A percentile compares a stretch with the other conserved stretches of the same genome.
Conservation (phyloP, 2,113 vertebrate species). For the Trichechus manatus region DNA sequence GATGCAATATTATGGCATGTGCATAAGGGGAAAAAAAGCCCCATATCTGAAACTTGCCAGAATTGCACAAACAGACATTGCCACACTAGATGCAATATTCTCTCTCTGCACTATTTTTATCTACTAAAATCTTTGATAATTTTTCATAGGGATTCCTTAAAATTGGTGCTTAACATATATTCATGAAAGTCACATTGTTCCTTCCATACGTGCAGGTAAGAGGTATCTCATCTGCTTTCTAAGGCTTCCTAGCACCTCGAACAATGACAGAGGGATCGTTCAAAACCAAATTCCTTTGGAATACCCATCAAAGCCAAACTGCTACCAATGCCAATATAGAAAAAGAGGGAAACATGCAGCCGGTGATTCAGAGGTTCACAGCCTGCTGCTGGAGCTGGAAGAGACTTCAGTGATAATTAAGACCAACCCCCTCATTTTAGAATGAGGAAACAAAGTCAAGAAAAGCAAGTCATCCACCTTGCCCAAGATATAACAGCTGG, state of each 20-base stretch:
- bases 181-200: constrained; percentile 9
- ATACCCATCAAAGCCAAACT: not conserved
- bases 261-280: constrained; percentile 13
- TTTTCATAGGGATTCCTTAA: constrained; percentile 33
- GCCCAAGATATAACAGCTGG: not conserved
- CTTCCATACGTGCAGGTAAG: not conserved
- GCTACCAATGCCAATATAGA: not conserved
- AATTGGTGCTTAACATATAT: not conserved
- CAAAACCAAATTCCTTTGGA: constrained; percentile 1
- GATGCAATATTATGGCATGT: constrained; percentile 74
- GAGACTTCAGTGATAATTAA: not conserved
- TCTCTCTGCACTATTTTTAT: constrained; percentile 52
- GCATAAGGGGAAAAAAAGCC: constrained; percentile 57
- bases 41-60: constrained; percentile 69
- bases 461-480: not conserved
- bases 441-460: not conserved
- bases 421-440: not conserved
- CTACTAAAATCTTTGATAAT: constrained; percentile 16
- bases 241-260: constrained; percentile 17
- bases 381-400: not conserved
- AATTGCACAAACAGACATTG: constrained; percentile 70
- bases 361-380: not conserved
- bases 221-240: constrained; percentile 29
- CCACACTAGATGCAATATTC: not conserved
- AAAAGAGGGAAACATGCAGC: not conserved